Evolutionary conservation across 2,888 invertebrate genomes (phyloP), one percentile per base, ranked within the genome.

Genomic region (Troides aeacus): DNA sequence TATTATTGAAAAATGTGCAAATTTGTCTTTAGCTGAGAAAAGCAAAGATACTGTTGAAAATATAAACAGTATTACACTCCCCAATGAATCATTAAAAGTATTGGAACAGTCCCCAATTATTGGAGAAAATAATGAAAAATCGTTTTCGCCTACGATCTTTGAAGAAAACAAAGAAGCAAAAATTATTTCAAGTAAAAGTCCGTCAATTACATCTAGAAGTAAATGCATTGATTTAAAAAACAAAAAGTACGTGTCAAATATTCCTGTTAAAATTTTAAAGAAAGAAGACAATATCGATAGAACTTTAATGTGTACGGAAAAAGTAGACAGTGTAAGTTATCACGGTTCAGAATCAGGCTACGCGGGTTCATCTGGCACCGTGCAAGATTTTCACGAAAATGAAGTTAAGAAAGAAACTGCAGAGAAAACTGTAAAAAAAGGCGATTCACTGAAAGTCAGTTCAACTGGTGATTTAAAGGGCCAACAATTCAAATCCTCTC

Each of bases 291-390:
- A 67, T 68, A 68, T 65, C 42, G 71, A 71, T 17, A 18, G 18
- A 5, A 23, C 23, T 58, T 18, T 58, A 23, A 58, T 12, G 2
- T 56, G 46, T 46, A 64, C 68, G 36, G 84, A 84, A 64, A 84
- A 79, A 78, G 72, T 74, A 30, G 83, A 86, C 69, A 79, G 79
- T 73, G 74, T 74, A 4, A 86, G 85, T 75, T 83, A 79, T 56
- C 84, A 81, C 74, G 82, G 78, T 46, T 86, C 89, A 58, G 86
- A 88, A 76, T 88, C 87, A 58, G 86, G 84, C 18, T 86, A 85
- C 66, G 81, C 83, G 50, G 87, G 82, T 50, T 86, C 85, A 17
- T 81, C 80, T 56, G 72, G 72, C 46, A 77, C 75, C n/a, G 77
- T 79, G 46, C 81, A 77, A 74, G 82, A 85, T 73, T 74, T 81